Percentiles rank a stretch among this genome's conserved stretches.
Evolutionary conservation across 2,888 invertebrate genomes (phyloP).

Genomic region (Germaria angustata): DNA sequence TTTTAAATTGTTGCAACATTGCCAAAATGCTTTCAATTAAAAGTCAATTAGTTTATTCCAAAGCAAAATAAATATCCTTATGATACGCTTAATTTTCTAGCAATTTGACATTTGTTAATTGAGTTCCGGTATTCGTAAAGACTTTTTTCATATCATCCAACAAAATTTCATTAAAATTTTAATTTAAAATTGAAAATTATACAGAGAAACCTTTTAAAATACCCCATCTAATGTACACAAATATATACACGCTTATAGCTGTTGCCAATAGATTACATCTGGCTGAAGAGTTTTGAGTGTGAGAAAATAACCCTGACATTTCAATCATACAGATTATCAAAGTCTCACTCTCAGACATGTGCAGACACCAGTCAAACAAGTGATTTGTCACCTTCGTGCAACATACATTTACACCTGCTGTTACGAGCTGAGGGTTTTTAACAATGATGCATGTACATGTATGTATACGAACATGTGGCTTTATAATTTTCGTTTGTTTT

Average conservation of each 20-base stretch:
- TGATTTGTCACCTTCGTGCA: conserved; percentile 58
- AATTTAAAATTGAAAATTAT: conserved; percentile 55
- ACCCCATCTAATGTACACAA: neutral
- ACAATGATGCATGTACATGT: neutral
- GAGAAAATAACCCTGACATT: conserved; percentile 29
- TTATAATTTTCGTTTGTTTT: neutral
- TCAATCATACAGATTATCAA: conserved; percentile 43
- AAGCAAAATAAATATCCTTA: neutral
- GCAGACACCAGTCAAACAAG: conserved; percentile 60
- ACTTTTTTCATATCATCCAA: neutral
- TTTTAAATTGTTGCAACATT: too few species aligned
- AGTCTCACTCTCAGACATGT: conserved; percentile 34
- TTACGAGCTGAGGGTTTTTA: neutral
- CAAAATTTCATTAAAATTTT: conserved; percentile 59
- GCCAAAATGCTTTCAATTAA: conserved; percentile 55
- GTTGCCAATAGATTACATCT: neutral
- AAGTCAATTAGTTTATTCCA: conserved; percentile 28
- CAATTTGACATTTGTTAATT: conserved; percentile 53
- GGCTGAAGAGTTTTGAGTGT: neutral
- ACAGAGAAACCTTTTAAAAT: neutral
- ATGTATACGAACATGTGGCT: neutral
- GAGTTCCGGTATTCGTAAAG: conserved; percentile 40
- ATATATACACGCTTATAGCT: neutral
- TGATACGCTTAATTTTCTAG: conserved; percentile 53
- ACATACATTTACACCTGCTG: neutral